Evolutionary conservation across 2,113 vertebrate species (phyloP), one percentile per base, ranked within the genome.

Genomic region (Dendrocopos noguchii): DNA sequence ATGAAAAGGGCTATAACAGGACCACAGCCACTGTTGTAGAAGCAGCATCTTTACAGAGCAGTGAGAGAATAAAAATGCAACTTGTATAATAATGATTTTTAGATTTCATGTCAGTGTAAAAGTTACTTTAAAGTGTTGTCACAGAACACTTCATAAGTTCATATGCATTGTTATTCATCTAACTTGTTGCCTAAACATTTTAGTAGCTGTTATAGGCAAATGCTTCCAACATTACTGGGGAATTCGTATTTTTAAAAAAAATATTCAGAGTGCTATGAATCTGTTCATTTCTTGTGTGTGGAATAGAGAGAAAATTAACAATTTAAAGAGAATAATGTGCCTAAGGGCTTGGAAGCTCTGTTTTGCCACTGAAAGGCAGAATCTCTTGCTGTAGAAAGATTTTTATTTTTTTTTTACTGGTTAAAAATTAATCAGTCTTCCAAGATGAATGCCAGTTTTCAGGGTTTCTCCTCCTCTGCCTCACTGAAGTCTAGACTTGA

Each of bases 351-450:
- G 4, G 59, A 90, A 89, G 46, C 31, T 91, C 59, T 71, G 17
- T 72, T 91, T 91, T 87, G 46, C 71, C 14, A 44, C 7, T 80
- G 78, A 39, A 91, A 94, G 33, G 65, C 31, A 87, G 36, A 42
- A 80, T 87, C 42, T 94, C 60, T 77, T 87, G 12, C 15, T 82
- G 14, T 63, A 82, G 68, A 89, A 82, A 79, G n/a, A 56, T 42
- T n/a, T 39, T 39, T 39, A 39, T 39, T 80, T 77, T 55, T 44
- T 84, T 87, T 77, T 80, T 47, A 71, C 4, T 12, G 57, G 68
- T 90, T 94, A 93, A 89, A 92, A 91, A 94, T 94, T 84, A 94
- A 87, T 84, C 42, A 75, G 9, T 83, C 47, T 91, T 92, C 68
- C 65, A 87, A 89, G 60, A 82, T 80, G 64, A 85, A 87, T 61